Conservation (phyloP, 2,113 vertebrate genomes). For the Pseudorectes ferrugineus region DNA sequence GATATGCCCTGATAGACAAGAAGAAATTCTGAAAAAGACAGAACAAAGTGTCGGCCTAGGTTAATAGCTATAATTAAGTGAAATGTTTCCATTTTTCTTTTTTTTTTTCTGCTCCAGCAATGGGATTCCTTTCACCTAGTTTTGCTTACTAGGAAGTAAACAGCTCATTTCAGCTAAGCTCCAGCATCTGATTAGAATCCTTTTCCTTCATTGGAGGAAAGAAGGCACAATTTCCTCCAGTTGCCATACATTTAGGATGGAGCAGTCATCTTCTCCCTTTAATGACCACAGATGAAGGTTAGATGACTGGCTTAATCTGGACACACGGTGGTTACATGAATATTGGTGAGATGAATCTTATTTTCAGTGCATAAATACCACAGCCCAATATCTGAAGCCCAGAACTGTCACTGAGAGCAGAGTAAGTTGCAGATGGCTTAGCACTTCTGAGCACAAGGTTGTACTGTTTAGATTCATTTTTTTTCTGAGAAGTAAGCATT, state of each 20-base stretch:
- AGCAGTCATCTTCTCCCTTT: not conserved
- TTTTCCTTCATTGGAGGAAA: not conserved
- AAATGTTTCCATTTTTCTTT: not conserved
- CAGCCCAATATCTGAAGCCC: not conserved
- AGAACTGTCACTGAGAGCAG: not conserved
- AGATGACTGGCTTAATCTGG: not conserved
- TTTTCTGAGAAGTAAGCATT: not conserved
- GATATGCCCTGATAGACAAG: not conserved
- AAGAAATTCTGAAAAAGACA: not conserved
- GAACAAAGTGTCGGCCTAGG: not conserved
- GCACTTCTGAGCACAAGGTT: not conserved
- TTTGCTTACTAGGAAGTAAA: not conserved
- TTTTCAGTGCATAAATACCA: not conserved
- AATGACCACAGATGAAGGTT: not conserved
- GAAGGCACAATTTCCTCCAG: not conserved
- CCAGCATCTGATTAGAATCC: not conserved
- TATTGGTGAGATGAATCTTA: not conserved
- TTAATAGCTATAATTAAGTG: not conserved
- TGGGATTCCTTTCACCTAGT: not conserved
- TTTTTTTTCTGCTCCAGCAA: not conserved
- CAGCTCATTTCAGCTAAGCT: not conserved
- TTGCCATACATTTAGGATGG: not conserved
- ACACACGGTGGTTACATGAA: not conserved
- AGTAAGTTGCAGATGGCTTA: not conserved
- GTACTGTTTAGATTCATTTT: not conserved